These are phyloP conservation scores for Limnephilus marmoratus DNA, from an alignment of 2,888 invertebrate genomes.

Conservation along the genomic window DNA sequence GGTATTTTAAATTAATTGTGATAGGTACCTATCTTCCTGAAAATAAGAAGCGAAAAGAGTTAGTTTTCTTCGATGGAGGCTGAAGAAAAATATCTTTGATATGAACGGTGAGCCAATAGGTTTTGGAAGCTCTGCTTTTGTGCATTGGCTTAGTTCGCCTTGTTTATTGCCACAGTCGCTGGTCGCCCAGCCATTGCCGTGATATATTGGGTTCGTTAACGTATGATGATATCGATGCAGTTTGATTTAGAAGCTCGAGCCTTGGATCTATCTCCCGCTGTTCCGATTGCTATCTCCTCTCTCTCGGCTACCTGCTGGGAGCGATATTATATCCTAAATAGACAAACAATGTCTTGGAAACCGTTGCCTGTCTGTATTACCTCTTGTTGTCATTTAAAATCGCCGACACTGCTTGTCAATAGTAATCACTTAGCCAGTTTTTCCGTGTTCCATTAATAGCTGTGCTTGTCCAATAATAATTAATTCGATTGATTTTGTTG, in stretches of 20 bases:
- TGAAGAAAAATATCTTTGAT: not conserved
- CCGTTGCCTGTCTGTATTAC: constrained; percentile 6
- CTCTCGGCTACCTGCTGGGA: constrained; percentile 21
- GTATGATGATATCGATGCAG: constrained; percentile 18
- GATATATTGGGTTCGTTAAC: constrained; percentile 37
- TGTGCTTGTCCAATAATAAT: not conserved
- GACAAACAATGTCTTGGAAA: constrained; percentile 13
- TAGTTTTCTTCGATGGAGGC: not conserved
- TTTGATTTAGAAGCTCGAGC: constrained; percentile 36
- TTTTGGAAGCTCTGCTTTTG: not conserved
- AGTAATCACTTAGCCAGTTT: constrained; percentile 4
- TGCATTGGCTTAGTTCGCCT: not conserved
- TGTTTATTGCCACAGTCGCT: constrained; percentile 2
- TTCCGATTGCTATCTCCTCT: constrained; percentile 37
- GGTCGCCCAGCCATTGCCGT: constrained; percentile 10
- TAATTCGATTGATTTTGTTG: not conserved
- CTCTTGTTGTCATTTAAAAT: constrained; percentile 26
- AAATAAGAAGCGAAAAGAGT: not conserved
- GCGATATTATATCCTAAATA: constrained; percentile 13
- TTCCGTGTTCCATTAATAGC: not conserved
- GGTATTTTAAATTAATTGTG: too few relatives aligned
- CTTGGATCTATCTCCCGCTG: constrained; percentile 29
- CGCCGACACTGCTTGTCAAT: not conserved
- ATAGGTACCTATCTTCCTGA: not conserved
- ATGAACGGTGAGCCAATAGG: not conserved